Evolutionary conservation across 2,113 vertebrate species (phyloP).

Genomic region (Blennius ocellaris): DNA sequence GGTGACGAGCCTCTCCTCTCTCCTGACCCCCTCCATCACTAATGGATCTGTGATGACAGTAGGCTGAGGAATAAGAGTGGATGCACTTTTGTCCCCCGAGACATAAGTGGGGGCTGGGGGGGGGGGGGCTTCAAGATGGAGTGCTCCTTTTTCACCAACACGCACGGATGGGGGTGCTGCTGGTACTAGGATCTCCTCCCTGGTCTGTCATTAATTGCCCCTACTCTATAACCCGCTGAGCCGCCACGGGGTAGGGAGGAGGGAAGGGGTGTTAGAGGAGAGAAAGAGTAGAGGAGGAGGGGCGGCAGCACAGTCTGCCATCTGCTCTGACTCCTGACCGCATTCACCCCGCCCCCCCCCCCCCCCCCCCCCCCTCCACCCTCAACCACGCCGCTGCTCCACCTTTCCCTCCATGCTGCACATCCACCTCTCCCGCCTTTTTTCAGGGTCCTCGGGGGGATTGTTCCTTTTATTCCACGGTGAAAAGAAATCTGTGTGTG

Average conservation of each 20-base stretch:
- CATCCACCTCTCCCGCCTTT: constrained; percentile 56
- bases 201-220: constrained; percentile 70
- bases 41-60: constrained; percentile 55
- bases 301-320: constrained; percentile 78
- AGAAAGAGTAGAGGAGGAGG: constrained; percentile 45
- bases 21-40: constrained; percentile 49
- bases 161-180: constrained; percentile 30
- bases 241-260: constrained; percentile 37
- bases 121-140: constrained; percentile 60
- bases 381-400: constrained; percentile 1
- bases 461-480: constrained; percentile 44
- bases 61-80: constrained; percentile 8
- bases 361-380: constrained; percentile 43
- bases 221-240: constrained; percentile 71
- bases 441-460: constrained; percentile 31
- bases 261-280: constrained; percentile 25
- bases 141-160: constrained; percentile 62
- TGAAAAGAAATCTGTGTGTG: constrained; percentile 36
- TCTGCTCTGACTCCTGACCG: constrained; percentile 89
- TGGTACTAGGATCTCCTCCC: constrained; percentile 47
- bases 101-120: neutral
- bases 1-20: constrained; percentile 38
- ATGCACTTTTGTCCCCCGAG: constrained; percentile 20
- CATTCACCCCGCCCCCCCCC: constrained; percentile 57
- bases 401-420: constrained; percentile 7